Conservation (phyloP, 1,140 invertebrate species). For the Drosophila biarmipes region DNA sequence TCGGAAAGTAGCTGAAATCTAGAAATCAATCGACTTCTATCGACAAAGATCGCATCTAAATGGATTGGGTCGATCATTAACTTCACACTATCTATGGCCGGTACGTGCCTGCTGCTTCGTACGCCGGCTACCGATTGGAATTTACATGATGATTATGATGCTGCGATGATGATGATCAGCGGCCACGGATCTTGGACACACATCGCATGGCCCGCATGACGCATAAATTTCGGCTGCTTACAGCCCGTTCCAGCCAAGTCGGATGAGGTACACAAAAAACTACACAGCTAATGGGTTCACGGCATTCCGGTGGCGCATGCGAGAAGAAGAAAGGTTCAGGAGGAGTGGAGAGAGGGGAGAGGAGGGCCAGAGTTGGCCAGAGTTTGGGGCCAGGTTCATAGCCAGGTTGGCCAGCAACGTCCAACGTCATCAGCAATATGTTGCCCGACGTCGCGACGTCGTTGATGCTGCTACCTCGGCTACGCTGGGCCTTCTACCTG, state of each 20-base stretch:
- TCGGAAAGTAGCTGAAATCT: conserved; percentile 18
- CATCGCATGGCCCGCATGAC: conserved; percentile 58
- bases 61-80: conserved; percentile 44
- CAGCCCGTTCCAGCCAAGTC: conserved; percentile 39
- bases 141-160: conserved; percentile 50
- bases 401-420: conserved; percentile 28
- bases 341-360: neutral
- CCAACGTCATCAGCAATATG: conserved; percentile 75
- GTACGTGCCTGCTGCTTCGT: conserved; percentile 41
- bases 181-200: conserved; percentile 35
- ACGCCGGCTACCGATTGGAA: conserved; percentile 43
- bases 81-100: conserved; percentile 51
- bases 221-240: conserved; percentile 80
- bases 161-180: conserved; percentile 34
- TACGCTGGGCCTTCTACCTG: conserved; percentile 82
- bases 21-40: conserved; percentile 42
- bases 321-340: conserved; percentile 28
- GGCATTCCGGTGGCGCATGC: conserved; percentile 81
- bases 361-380: conserved; percentile 18
- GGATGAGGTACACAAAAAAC: conserved; percentile 36
- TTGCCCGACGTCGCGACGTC: conserved; percentile 56
- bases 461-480: conserved; percentile 77
- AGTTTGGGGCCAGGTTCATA: conserved; percentile 42
- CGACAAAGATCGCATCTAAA: conserved; percentile 51
- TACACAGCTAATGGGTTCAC: conserved; percentile 77